Base-by-base conservation (phyloP, 2,888 invertebrate genomes). In the Digitonthophagus gazella region DNA sequence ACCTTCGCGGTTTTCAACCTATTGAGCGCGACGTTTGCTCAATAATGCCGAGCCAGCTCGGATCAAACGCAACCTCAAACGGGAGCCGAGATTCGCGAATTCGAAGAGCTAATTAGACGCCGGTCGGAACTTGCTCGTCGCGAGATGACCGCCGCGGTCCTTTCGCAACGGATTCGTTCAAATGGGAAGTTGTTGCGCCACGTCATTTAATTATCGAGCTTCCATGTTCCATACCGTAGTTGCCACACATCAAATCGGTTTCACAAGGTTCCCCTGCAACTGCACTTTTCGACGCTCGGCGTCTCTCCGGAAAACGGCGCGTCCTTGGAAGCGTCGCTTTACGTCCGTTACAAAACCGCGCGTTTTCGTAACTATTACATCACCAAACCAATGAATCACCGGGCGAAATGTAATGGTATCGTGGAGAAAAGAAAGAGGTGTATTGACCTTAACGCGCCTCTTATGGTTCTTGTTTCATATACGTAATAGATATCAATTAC, bases 1-100 rank as follows among this genome's bases (percentile, higher is more conserved):
- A 74, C 74, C 74, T 74, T 74, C 74, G 74, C 74, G 74, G 74
- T 71, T 74, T 73, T 74, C 73, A 74, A 70, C 71, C 74, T 44
- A 44, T 44, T 44, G 28, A 44, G 28, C 28, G 28, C 28, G 28
- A 44, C 28, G 28, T 44, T 44, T 44, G 28, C 28, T 44, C 28
- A 44, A 44, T 44, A 44, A 5, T 11, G 6, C 3, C 28, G 28
- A 22, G 22, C 22, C 3, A 22, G 22, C 22, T 22, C 3, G 11
- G 28, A 44, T 44, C 28, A 44, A 44, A 44, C 28, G 11, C 6
- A 44, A 44, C 28, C 11, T 44, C 8, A 44, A 44, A 44, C 28
- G 28, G 28, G 28, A 44, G 28, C 28, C 11, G 28, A 44, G 28
- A 44, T 44, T 44, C 28, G 1, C 28, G 28, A 44, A 44, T 44